Conservation (phyloP, 2,797 vertebrate species). For the Podarcis siculus region DNA sequence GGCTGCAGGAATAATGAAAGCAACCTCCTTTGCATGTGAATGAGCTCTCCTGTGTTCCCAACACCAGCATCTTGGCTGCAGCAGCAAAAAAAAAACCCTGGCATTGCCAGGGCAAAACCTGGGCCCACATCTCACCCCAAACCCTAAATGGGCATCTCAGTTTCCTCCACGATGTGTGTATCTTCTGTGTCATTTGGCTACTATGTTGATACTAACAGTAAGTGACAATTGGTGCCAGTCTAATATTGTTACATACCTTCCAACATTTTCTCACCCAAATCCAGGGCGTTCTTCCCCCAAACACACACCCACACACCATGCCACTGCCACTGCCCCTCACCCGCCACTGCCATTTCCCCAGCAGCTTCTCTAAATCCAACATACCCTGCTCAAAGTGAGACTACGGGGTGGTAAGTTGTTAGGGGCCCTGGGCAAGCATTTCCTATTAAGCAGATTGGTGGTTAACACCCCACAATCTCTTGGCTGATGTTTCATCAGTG, state of each 20-base stretch:
- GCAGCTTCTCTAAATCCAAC: too few species aligned
- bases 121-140: neutral
- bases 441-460: neutral
- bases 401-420: too few species aligned
- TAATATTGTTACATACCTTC: too few species aligned
- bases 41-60: neutral
- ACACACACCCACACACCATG: too few species aligned
- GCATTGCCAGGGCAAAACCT: neutral
- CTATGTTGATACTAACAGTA: neutral
- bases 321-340: too few species aligned
- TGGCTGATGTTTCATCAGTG: neutral
- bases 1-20: neutral
- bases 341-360: too few species aligned
- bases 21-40: conserved; percentile 5
- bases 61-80: neutral
- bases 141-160: neutral
- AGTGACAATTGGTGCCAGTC: neutral
- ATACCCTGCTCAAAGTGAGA: too few species aligned
- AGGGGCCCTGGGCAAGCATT: too few species aligned
- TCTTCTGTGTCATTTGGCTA: too few species aligned
- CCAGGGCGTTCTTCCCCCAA: too few species aligned
- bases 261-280: too few species aligned
- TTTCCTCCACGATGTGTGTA: neutral
- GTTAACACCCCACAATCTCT: neutral
- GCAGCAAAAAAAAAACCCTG: too few species aligned